Conservation (phyloP, 2,113 vertebrate genomes). For the Atractosteus spatula region DNA sequence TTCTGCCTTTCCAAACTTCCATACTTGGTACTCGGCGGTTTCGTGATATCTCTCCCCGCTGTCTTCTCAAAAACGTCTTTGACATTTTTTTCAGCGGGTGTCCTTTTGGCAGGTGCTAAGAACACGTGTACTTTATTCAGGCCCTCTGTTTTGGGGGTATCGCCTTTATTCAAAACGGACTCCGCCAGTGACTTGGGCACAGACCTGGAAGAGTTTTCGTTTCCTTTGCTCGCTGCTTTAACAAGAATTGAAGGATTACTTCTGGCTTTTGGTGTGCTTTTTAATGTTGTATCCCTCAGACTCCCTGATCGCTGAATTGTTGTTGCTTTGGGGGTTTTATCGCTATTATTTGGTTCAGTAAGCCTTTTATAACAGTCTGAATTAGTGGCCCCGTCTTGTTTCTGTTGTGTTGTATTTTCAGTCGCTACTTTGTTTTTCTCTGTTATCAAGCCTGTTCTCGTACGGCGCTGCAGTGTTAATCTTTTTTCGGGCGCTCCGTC, state of each 20-base stretch:
- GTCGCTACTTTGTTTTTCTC: slow-evolving; percentile 31
- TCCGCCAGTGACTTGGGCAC: slow-evolving; percentile 11
- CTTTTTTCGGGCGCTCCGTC: slow-evolving; percentile 46
- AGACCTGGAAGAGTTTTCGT: slow-evolving; percentile 2
- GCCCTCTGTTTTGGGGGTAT: slow-evolving; percentile 18
- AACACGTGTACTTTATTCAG: slow-evolving; percentile 22
- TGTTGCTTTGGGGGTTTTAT: neutral
- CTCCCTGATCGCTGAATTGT: slow-evolving; percentile 41
- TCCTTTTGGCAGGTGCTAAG: slow-evolving; percentile 50
- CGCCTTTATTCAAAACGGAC: neutral
- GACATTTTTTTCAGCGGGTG: slow-evolving; percentile 47
- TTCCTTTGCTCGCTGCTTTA: neutral
- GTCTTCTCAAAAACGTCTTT: slow-evolving; percentile 50
- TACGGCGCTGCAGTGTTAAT: slow-evolving; percentile 59
- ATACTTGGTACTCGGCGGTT: slow-evolving; percentile 36
- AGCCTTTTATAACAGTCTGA: slow-evolving; percentile 27
- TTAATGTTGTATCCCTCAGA: slow-evolving; percentile 37
- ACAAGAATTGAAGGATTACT: neutral
- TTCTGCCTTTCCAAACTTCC: slow-evolving; percentile 53
- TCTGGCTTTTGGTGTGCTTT: slow-evolving; percentile 17
- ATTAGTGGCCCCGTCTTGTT: slow-evolving; percentile 17
- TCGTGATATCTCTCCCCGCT: slow-evolving; percentile 42
- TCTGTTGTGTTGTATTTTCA: neutral
- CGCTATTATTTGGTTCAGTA: slow-evolving; percentile 32
- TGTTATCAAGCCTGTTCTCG: slow-evolving; percentile 43